These are phyloP conservation scores for Lacerta agilis DNA, from an alignment of 2,797 vertebrate genomes.

Conservation along the genomic window DNA sequence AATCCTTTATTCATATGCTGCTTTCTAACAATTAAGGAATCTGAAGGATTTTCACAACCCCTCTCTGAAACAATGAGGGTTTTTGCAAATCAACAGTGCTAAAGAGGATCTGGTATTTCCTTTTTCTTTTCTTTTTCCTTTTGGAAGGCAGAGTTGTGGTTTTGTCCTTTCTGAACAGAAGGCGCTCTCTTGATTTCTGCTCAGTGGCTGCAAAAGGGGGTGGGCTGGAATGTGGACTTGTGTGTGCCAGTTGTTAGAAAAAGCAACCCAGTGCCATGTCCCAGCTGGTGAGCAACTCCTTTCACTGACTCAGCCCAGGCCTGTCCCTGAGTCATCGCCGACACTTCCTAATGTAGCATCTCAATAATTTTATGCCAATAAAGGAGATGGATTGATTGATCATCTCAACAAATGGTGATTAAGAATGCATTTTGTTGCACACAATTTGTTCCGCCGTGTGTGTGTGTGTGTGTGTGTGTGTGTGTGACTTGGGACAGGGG, in stretches of 20 bases:
- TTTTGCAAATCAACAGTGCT: conserved; percentile 36
- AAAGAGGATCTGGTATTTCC: not conserved
- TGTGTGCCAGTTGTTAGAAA: not conserved
- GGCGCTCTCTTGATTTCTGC: not conserved
- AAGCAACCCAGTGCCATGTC: accelerated
- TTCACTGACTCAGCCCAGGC: conserved; percentile 7
- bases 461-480: too few species aligned
- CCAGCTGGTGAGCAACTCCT: accelerated
- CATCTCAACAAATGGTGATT: conserved; percentile 11
- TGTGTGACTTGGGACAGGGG: not conserved
- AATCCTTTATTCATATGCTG: conserved; percentile 12
- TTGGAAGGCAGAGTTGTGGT: conserved; percentile 34
- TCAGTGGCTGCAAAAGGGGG: conserved; percentile 9
- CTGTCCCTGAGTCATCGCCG: not conserved
- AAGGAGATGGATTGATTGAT: not conserved
- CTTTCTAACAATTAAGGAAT: conserved; percentile 33
- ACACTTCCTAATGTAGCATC: not conserved
- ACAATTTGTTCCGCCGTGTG: not conserved
- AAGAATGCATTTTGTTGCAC: conserved; percentile 8
- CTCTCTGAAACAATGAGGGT: conserved; percentile 4
- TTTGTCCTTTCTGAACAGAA: conserved; percentile 31
- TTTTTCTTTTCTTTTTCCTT: not conserved
- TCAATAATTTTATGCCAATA: too few species aligned
- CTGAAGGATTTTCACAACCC: not conserved
- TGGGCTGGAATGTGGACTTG: conserved; percentile 42